Evolutionary conservation across 2,888 invertebrate species (phyloP).

Genomic region (Tyria jacobaeae): DNA sequence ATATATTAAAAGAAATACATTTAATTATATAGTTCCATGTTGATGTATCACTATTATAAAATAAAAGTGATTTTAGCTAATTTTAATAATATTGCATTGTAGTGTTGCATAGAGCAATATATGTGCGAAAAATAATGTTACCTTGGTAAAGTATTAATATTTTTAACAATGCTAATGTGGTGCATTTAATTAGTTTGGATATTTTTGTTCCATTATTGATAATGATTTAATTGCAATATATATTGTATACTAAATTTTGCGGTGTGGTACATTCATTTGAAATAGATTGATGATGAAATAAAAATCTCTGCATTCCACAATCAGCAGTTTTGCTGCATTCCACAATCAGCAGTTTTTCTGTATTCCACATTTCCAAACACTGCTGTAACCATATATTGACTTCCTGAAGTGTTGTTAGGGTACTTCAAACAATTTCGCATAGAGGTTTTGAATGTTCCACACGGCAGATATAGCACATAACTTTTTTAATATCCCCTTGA

Average conservation of each 20-base stretch:
- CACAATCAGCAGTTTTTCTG: background rate
- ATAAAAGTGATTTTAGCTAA: background rate
- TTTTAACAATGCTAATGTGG: slow-evolving; percentile 34
- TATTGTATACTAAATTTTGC: background rate
- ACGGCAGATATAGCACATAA: background rate
- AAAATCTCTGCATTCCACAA: background rate
- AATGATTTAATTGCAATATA: background rate
- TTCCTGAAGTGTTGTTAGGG: too few species aligned
- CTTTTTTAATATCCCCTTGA: background rate
- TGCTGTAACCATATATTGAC: too few species aligned
- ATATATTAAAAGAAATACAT: too few species aligned
- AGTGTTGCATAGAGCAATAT: slow-evolving; percentile 14
- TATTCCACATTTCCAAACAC: background rate
- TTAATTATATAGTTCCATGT: too few species aligned
- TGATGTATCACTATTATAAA: background rate
- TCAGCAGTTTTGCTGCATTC: background rate
- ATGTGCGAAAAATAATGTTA: slow-evolving; percentile 36
- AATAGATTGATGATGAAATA: background rate
- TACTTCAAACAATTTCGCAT: too few species aligned
- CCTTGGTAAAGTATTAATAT: slow-evolving; percentile 47
- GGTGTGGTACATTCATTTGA: background rate
- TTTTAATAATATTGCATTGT: background rate
- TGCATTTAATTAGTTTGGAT: too few species aligned
- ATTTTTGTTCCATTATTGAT: slow-evolving; percentile 21
- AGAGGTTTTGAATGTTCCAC: background rate